Percentiles rank a stretch among this genome's conserved stretches.
Conservation (phyloP, 37 sponge, comb jelly and placozoan species). For the Spongia lamella region DNA sequence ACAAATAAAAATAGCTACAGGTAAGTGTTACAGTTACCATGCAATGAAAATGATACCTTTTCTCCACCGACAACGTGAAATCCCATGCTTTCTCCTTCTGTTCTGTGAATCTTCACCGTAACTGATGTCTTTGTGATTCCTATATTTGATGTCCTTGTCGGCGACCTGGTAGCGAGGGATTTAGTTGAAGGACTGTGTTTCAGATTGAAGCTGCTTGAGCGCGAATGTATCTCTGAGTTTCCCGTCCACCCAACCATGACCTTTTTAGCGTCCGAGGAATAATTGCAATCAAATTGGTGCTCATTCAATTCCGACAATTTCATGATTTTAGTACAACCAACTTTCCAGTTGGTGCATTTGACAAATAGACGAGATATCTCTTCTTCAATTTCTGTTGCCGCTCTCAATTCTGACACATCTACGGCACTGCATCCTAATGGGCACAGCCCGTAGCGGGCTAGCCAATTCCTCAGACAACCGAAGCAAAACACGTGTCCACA, state of each 20-base stretch:
- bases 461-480: slow-evolving; percentile 42
- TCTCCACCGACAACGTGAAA: slow-evolving; percentile 67
- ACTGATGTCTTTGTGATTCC: too few species aligned
- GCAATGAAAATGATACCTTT: slow-evolving; percentile 38
- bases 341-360: slow-evolving; percentile 39
- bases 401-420: slow-evolving; percentile 23
- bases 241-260: slow-evolving; percentile 11
- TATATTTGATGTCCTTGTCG: too few species aligned
- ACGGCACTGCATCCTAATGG: slow-evolving; percentile 60
- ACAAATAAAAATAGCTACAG: background rate
- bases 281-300: slow-evolving; percentile 60
- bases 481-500: slow-evolving; percentile 70
- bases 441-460: slow-evolving; percentile 59
- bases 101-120: slow-evolving; percentile 2
- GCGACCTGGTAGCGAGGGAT: too few species aligned
- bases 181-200: background rate
- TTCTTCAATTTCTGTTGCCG: slow-evolving; percentile 39
- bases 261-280: background rate
- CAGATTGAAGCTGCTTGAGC: background rate
- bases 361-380: slow-evolving; percentile 48
- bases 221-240: background rate
- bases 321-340: slow-evolving; percentile 54
- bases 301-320: slow-evolving; percentile 36
- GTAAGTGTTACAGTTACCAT: background rate
- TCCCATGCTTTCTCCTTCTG: slow-evolving; percentile 61